Evolutionary conservation across 1,140 invertebrate genomes (phyloP), one percentile per base, ranked within the genome.

Genomic region (Sitodiplosis mosellana): DNA sequence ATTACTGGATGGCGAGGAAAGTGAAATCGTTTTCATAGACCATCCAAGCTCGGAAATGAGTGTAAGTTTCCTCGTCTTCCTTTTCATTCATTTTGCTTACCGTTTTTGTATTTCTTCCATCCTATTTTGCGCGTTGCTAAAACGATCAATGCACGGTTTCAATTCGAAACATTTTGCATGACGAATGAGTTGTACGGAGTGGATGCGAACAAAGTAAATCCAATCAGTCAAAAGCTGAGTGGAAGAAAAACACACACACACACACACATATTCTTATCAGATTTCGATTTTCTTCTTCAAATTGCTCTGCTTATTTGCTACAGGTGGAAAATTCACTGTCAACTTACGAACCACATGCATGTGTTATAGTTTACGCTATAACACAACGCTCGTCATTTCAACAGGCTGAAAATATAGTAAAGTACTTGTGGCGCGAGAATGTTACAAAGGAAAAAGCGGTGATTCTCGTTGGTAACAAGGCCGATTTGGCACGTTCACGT

Each of bases 381-480:
- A 83, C 84, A 8, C 83, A 87, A 36, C 73, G 79, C 46, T 64
- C 74, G 12, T 87, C 83, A 6, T 88, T 87, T 59, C 73, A 77
- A 53, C 69, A 78, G 34, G 83, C 83, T 8, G 78, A 80, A 48
- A 83, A 88, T 56, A 79, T 84, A 49, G 69, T 90, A 37, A 78
- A 81, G 53, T 87, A 88, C 59, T 66, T 90, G 22, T 85, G 81
- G 71, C 66, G 80, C 49, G 80, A 85, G 56, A 80, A 81, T 53
- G 80, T 80, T 52, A 85, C 81, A 1, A 75, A 78, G 51, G 81
- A 85, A 21, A 76, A 83, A 59, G 80, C 86, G 2, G 83, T 91
- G 19, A 91, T 95, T 49, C 75, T 95, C 3, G 90, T 92, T 10
- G 91, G 83, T 36, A 96, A 96, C 63, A 96, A 96, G 63, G 82